Evolutionary conservation across 2,888 invertebrate species (phyloP), one percentile per base, ranked within the genome.

Genomic region (Caenorhabditis angaria): DNA sequence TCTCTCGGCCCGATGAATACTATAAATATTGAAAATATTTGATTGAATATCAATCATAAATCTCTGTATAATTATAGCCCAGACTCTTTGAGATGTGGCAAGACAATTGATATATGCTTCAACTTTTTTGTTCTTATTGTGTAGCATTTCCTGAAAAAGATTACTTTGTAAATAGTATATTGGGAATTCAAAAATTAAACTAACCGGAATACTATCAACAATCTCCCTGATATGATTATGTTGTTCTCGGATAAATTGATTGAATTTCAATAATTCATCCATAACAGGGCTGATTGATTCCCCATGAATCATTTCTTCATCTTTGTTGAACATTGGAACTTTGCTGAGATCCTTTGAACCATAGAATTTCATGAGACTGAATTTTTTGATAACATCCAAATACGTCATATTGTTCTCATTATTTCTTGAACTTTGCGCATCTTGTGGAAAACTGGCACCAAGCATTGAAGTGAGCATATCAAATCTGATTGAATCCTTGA

Each of bases 261-360:
- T 14, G 14, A 41, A 41, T 41, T 14, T 41, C 18, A 41, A 3
- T 18, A 50, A 56, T 28, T 57, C 56, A 50, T 63, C 63, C 48
- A 63, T 56, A 1, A 57, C 56, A 29, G 24, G n/a, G 5, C 18
- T 48, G 28, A 28, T 22, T 20, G 24, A 10, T 5, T 55, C 55
- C 27, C 55, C 55, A 24, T 2, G 5, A 55, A 55, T 27, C 27
- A 25, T 5, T 27, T 6, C 28, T 1, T 28, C 27, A 8, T 55
- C 27, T 14, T 55, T 3, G 18, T 12, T 18, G 18, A 41, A 41
- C 5, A 32, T 32, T 41, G 41, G 41, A 6, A 41, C 18, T 41
- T 14, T 41, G 6, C 3, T 2, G 2, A 41, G 10, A 14, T 41
- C 41, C 14, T 6, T 14, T 10, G 5, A 5, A 12, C 41, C 41